Evolutionary conservation across 2,113 vertebrate genomes (phyloP), one percentile per base, ranked within the genome.

Genomic region (Nerophis lumbriciformis): DNA sequence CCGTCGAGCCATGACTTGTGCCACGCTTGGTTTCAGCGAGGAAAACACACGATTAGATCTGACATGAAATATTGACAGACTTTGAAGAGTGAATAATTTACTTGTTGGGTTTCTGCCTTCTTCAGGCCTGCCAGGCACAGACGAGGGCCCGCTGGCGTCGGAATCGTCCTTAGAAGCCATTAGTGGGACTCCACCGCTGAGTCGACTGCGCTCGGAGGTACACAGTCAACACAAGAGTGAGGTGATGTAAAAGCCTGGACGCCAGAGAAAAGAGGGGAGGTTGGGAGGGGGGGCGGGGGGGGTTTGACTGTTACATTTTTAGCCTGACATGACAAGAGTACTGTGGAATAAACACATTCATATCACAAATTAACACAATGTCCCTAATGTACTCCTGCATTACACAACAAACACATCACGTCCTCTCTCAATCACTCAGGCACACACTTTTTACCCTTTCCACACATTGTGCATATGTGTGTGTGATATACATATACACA

Each of bases 381-480:
- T 60, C 61, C 68, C 67, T 58, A 61, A 70, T 75, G 53, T 57
- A 62, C 70, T 82, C 82, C 79, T 77, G 73, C 79, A 77, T 82
- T 81, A 68, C 61, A 67, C 68, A 82, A 83, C 75, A 87, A 80
- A 85, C 75, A 80, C 68, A 71, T 65, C 73, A 76, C 76, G 78
- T 75, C 59, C 58, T 64, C 69, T 69, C 65, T 76, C 28, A 71
- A 66, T 80, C 77, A 77, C 19, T 79, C 74, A 81, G 69, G 79
- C 76, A 76, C 74, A 85, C 78, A 73, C 6, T 9, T 12, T 14
- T 49, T 48, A 48, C 7, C 47, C 56, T 63, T 49, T 61, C 8
- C 39, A 16, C 54, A 51, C 45, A 2, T 1, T 49, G 15, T 42
- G 55, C 35, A 54, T 39, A 28, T 21, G 28, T 28, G 15, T 72